A percentile compares a stretch with the other conserved stretches of the same genome.
Evolutionary conservation across 1,140 invertebrate genomes (phyloP).

Genomic region (Ceratosolen solmsi): DNA sequence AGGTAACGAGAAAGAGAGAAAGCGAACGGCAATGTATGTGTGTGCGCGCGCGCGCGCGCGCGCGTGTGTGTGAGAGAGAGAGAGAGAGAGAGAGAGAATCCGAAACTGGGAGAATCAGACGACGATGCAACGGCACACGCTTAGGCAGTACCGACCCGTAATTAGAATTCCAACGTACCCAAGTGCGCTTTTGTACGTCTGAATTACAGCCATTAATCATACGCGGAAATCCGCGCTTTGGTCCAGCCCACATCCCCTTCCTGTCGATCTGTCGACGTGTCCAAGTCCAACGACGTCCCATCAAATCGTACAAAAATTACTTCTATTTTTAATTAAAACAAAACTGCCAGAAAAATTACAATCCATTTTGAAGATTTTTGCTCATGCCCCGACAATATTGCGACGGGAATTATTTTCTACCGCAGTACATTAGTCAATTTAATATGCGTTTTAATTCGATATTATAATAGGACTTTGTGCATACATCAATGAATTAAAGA

Average conservation of each 20-base stretch:
- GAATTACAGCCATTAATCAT: conserved; percentile 62
- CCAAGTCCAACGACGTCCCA: neutral
- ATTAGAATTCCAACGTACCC: conserved; percentile 62
- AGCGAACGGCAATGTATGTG: neutral
- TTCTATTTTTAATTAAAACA: conserved; percentile 1
- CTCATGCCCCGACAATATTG: neutral
- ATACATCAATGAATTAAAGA: no score
- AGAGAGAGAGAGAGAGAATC: conserved; percentile 3
- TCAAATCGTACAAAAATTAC: conserved; percentile 7
- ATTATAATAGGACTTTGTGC: no score
- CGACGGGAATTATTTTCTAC: neutral
- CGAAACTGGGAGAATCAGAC: neutral
- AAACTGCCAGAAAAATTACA: neutral
- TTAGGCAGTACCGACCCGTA: conserved; percentile 42
- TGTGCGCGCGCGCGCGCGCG: neutral
- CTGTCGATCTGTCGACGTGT: neutral
- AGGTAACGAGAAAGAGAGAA: conserved; percentile 4
- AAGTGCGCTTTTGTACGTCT: conserved; percentile 61
- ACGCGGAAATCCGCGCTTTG: conserved; percentile 29
- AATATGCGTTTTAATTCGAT: no score
- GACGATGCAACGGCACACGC: neutral
- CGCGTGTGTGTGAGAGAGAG: conserved; percentile 18
- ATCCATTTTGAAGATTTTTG: no score
- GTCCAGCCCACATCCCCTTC: neutral
- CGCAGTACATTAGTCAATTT: no score